Base-by-base conservation (phyloP, 2,888 invertebrate species). In the Hydrotaea diabolus region DNA sequence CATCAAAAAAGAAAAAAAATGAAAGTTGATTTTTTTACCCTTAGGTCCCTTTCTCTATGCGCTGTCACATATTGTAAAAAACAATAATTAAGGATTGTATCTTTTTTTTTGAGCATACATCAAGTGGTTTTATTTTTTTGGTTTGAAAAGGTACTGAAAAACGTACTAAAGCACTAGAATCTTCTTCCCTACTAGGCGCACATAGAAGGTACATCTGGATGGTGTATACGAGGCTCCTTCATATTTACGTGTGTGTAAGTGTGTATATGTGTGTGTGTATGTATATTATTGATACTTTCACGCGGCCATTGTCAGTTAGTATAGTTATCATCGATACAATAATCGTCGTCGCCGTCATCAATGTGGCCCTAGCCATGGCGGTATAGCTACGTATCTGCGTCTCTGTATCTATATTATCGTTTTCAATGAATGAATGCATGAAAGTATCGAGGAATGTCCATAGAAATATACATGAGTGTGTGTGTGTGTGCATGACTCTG, bases 271-370 rank as follows among this genome's bases (percentile, higher is more conserved):
- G 7, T 17, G 17, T 3, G n/a, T 49, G 8, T 15, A 13, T 43
- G 17, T 55, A 17, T 46, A 79, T 80, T 80, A 80, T 80, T 69
- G 55, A 80, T 75, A 80, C 75, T 53, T 80, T 80, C 49, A 80
- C 75, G 75, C 69, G 74, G 69, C 69, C 39, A 80, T 80, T 80
- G 75, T 80, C 75, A 80, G 80, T 69, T 69, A 69, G 69, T 69
- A 69, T 69, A 21, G 69, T 23, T 69, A 69, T 69, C 43, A 69
- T 21, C 59, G 69, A 31, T 69, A 46, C 46, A 39, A 80, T 80
- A 69, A 69, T 59, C 69, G 69, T 69, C 31, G 31, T 31, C 31
- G 31, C 31, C 31, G 31, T 23, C 69, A 46, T 43, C 69, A 69
- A 46, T 23, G 43, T 69, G 46, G 23, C 21, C 43, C 69, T 46